Conservation (phyloP, 1,140 invertebrate genomes). For the Batillaria attramentaria region DNA sequence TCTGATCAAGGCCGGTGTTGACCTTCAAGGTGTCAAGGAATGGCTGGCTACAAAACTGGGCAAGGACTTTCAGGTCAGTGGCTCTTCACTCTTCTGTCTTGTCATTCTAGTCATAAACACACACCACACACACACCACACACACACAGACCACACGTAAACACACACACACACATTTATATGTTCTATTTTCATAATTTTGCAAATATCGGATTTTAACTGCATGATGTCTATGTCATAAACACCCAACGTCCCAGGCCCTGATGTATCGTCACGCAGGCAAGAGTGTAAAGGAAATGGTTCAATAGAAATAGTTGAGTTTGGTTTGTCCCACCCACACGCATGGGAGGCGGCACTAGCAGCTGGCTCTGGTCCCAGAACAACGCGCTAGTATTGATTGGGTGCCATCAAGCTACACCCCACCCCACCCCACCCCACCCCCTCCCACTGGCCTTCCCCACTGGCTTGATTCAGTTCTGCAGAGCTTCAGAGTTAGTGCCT, state of each 20-base stretch:
- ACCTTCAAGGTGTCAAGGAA: slow-evolving; percentile 82
- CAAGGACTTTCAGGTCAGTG: slow-evolving; percentile 83
- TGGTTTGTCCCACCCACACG: background rate
- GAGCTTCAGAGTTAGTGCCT: background rate
- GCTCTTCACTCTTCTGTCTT: background rate
- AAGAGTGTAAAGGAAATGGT: no score
- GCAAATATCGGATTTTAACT: background rate
- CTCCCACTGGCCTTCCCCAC: no score
- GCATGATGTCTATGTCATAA: background rate
- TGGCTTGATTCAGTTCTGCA: background rate
- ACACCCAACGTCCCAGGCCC: no score
- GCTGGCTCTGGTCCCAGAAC: background rate
- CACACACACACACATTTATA: no score
- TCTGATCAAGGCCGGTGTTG: slow-evolving; percentile 94
- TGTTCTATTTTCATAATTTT: no score
- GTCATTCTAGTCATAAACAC: background rate
- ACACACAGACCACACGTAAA: background rate
- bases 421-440: no score
- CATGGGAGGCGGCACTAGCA: background rate
- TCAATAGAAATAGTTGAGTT: no score
- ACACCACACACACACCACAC: background rate
- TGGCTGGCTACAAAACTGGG: slow-evolving; percentile 92
- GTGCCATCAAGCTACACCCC: no score
- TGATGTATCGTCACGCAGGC: no score
- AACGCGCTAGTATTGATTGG: background rate